A percentile compares a stretch with the other conserved stretches of the same genome.
Evolutionary conservation across 2,797 vertebrate species (phyloP).

Genomic region (Limnodromus scolopaceus): DNA sequence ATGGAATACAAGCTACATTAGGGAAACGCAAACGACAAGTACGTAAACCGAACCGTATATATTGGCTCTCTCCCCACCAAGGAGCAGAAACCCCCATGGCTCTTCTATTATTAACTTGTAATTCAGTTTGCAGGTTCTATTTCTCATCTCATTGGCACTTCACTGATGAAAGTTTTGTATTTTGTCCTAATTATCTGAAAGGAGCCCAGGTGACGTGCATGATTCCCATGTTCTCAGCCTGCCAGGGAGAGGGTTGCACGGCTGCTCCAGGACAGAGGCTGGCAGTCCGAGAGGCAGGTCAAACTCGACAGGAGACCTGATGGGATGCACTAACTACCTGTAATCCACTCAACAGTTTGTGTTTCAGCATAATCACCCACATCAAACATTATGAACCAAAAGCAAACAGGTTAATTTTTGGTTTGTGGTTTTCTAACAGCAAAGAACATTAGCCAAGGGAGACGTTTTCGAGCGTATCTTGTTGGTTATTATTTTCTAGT

Average conservation of each 20-base stretch:
- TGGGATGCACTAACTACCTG: background rate
- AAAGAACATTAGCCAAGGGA: background rate
- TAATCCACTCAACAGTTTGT: background rate
- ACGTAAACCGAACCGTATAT: background rate
- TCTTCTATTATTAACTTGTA: background rate
- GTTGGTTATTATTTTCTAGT: background rate
- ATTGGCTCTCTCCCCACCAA: background rate
- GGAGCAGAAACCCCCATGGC: background rate
- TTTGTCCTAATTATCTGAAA: background rate
- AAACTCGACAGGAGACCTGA: background rate
- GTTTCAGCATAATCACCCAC: background rate
- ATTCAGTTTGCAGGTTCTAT: background rate
- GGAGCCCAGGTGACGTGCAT: background rate
- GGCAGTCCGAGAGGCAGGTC: background rate
- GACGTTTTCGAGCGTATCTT: background rate
- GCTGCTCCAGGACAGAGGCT: background rate
- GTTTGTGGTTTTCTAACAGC: background rate
- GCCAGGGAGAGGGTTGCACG: accelerated
- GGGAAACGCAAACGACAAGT: background rate
- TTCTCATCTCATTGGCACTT: background rate
- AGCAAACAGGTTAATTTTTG: background rate
- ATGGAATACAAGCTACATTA: background rate
- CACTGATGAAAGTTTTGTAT: background rate
- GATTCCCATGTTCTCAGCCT: background rate
- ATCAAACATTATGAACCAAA: background rate